These are phyloP conservation scores for Vidua chalybeata DNA, from an alignment of 2,113 vertebrate species.

Conservation along the genomic window DNA sequence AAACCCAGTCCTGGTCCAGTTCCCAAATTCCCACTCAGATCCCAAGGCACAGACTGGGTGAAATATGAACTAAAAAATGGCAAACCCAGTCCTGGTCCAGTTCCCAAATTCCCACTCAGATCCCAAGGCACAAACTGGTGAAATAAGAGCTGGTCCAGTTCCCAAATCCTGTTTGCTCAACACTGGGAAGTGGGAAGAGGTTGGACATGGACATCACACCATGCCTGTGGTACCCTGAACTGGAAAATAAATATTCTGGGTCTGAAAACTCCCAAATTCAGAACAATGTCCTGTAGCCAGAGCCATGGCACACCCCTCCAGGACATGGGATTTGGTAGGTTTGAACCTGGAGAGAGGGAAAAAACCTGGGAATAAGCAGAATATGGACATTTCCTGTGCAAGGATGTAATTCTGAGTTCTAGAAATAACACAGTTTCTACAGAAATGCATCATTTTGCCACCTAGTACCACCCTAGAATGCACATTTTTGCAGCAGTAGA, in stretches of 20 bases:
- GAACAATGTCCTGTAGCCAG: fast-evolving
- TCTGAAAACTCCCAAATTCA: not conserved
- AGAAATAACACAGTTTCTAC: not conserved
- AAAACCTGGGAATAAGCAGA: not conserved
- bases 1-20: not conserved
- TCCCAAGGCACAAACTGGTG: not conserved
- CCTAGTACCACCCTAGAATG: not conserved
- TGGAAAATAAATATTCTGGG: fast-evolving
- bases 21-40: not conserved
- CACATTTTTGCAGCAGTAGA: not conserved
- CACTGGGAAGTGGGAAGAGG: not conserved
- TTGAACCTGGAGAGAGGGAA: not conserved
- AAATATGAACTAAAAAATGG: too few species aligned
- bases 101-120: not conserved
- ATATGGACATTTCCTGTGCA: not conserved
- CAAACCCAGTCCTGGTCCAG: too few species aligned
- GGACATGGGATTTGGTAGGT: fast-evolving
- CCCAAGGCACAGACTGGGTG: not conserved
- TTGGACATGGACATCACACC: not conserved
- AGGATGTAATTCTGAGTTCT: not conserved
- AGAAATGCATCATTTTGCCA: not conserved
- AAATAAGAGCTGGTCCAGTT: not conserved
- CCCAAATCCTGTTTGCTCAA: not conserved
- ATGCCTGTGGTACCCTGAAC: not conserved
- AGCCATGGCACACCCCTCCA: not conserved